These are phyloP conservation scores for Helicoverpa assulta DNA, from an alignment of 2,888 invertebrate genomes.

Conservation along the genomic window DNA sequence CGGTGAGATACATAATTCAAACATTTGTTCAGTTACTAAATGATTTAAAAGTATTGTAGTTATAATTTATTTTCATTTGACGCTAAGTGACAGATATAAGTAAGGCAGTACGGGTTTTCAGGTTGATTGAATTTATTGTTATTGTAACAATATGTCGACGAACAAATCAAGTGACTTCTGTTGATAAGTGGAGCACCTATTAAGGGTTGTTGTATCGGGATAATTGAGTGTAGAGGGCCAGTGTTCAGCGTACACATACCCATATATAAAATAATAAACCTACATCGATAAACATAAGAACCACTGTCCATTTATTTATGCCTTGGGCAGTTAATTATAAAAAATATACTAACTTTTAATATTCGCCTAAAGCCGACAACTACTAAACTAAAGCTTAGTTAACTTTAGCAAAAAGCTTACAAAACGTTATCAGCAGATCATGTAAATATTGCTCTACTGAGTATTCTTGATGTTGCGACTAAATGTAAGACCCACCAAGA, in stretches of 20 bases:
- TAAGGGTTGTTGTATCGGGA: constrained; percentile 18
- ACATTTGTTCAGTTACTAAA: constrained; percentile 39
- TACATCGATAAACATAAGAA: not conserved
- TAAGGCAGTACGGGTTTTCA: constrained; percentile 27
- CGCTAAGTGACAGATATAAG: constrained; percentile 45
- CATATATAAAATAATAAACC: too few relatives aligned
- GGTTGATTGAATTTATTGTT: constrained; percentile 51
- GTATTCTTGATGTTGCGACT: constrained; percentile 63
- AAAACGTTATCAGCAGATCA: constrained; percentile 56
- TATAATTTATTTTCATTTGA: constrained; percentile 42
- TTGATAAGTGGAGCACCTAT: constrained; percentile 27
- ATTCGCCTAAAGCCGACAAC: constrained; percentile 24
- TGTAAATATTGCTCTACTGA: constrained; percentile 54
- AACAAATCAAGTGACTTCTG: constrained; percentile 31
- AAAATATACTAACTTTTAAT: constrained; percentile 23
- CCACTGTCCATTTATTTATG: not conserved
- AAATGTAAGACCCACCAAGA: constrained; percentile 65
- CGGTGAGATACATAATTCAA: constrained; percentile 40
- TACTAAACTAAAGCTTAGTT: constrained; percentile 17
- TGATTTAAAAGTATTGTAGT: constrained; percentile 37
- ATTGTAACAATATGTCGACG: constrained; percentile 40
- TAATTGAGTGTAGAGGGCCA: constrained; percentile 31
- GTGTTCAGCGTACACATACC: too few relatives aligned
- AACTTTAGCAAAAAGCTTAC: constrained; percentile 46
- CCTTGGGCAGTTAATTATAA: not conserved